Conservation (phyloP, 2,888 invertebrate genomes). For the Pheosia tremula region DNA sequence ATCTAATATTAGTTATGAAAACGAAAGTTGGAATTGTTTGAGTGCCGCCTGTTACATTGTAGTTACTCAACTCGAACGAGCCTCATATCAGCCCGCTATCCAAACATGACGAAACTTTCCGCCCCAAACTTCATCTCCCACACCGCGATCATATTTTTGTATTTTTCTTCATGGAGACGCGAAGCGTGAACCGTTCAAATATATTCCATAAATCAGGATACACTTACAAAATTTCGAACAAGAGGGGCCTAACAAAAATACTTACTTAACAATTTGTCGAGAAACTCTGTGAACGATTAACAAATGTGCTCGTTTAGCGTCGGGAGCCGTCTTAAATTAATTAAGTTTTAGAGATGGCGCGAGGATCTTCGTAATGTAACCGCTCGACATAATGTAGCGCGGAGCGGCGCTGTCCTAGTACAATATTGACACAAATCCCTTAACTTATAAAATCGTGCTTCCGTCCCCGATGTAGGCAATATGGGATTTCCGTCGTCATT, state of each 20-base stretch:
- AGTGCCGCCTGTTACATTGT: constrained; percentile 2
- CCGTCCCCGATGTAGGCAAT: constrained; percentile 79
- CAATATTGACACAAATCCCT: constrained; percentile 85
- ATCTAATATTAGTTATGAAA: constrained; percentile 8
- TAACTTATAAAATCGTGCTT: constrained; percentile 83
- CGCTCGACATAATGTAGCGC: constrained; percentile 46
- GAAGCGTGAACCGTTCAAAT: constrained; percentile 65
- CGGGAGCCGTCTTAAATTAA: constrained; percentile 61
- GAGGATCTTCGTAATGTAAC: constrained; percentile 25
- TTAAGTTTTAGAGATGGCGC: constrained; percentile 61
- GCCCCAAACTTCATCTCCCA: constrained; percentile 52
- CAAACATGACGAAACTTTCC: constrained; percentile 61
- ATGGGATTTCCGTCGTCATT: constrained; percentile 82
- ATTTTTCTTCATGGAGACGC: constrained; percentile 66
- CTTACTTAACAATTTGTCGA: constrained; percentile 58
- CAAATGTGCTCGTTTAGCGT: constrained; percentile 56
- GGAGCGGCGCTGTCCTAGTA: constrained; percentile 72
- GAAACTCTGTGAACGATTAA: constrained; percentile 63
- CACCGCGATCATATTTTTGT: constrained; percentile 63
- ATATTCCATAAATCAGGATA: constrained; percentile 76
- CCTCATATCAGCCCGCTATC: constrained; percentile 58
- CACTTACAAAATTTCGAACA: constrained; percentile 65
- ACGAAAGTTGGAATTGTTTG: constrained; percentile 9
- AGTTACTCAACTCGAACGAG: constrained; percentile 6
- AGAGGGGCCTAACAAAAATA: constrained; percentile 69